Evolutionary conservation across 2,797 vertebrate species (phyloP).

Genomic region (Pseudochromis fuscus): DNA sequence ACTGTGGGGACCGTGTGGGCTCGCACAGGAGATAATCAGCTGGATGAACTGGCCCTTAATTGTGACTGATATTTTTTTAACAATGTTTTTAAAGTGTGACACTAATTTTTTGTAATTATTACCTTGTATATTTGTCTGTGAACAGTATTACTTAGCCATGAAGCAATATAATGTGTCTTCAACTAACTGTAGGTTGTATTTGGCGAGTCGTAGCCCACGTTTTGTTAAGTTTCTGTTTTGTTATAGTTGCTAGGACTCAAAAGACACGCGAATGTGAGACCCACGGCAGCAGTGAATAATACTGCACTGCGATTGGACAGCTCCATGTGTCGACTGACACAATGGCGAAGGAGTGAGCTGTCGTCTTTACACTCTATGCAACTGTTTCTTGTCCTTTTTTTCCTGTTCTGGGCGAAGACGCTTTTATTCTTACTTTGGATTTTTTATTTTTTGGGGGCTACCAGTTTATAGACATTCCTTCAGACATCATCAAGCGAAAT

Average conservation of each 20-base stretch:
- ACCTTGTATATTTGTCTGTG: not conserved
- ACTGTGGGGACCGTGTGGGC: constrained; percentile 4
- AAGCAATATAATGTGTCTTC: not conserved
- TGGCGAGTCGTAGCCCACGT: constrained; percentile 44
- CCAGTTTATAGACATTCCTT: constrained; percentile 38
- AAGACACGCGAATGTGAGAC: constrained; percentile 83
- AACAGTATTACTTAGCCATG: constrained; percentile 7
- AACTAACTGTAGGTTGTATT: constrained; percentile 27
- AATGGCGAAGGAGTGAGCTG: constrained; percentile 84
- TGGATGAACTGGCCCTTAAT: not conserved
- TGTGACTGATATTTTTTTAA: not conserved
- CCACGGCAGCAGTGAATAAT: constrained; percentile 86
- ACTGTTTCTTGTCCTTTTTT: constrained; percentile 60
- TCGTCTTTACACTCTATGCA: constrained; percentile 89
- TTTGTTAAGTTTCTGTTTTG: constrained; percentile 52
- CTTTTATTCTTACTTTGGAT: constrained; percentile 19
- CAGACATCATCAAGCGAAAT: constrained; percentile 31
- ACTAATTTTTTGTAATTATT: constrained; percentile 4
- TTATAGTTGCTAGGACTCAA: constrained; percentile 73
- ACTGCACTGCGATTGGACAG: constrained; percentile 88
- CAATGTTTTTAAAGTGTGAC: constrained; percentile 2
- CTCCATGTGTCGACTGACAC: constrained; percentile 84
- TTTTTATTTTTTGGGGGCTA: constrained; percentile 35
- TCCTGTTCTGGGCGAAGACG: not conserved
- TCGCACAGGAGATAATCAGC: constrained; percentile 5